phyloP scores from a whole-genome alignment of 2,888 invertebrate genomes.

The Xylocampa areola region DNA sequence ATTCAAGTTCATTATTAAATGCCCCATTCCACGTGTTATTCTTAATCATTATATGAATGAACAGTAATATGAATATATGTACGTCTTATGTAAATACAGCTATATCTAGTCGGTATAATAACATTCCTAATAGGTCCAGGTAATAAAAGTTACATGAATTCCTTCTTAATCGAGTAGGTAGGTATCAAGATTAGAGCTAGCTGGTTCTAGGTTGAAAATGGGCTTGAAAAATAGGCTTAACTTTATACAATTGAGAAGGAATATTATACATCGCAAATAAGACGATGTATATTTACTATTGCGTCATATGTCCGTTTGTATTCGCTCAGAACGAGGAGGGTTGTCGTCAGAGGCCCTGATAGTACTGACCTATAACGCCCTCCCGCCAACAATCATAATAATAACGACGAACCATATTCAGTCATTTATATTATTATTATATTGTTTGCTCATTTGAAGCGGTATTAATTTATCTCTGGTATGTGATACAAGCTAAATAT shows the following conservation, averaged over 20 bases:
- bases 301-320: constrained; percentile 59
- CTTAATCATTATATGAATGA: constrained; percentile 1
- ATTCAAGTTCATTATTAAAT: constrained; percentile 1
- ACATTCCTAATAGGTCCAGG: no score
- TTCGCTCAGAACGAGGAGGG: constrained; percentile 46
- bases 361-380: constrained; percentile 69
- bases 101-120: no score
- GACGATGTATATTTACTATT: constrained; percentile 45
- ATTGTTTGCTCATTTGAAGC: constrained; percentile 20
- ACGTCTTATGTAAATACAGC: not conserved
- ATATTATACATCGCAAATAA: no score
- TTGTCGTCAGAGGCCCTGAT: constrained; percentile 62
- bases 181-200: not conserved
- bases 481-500: not conserved
- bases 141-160: no score
- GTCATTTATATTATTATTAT: constrained; percentile 34
- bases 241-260: no score
- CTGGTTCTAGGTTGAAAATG: not conserved
- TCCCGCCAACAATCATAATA: constrained; percentile 51
- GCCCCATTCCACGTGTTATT: constrained; percentile 14
- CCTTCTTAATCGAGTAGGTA: no score
- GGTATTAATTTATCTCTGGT: constrained; percentile 11
- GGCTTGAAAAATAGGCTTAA: not conserved
- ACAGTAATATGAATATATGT: not conserved
- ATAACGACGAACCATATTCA: constrained; percentile 46